Evolutionary conservation across 2,797 vertebrate genomes (phyloP).

Genomic region (Sarcophilus harrisii): DNA sequence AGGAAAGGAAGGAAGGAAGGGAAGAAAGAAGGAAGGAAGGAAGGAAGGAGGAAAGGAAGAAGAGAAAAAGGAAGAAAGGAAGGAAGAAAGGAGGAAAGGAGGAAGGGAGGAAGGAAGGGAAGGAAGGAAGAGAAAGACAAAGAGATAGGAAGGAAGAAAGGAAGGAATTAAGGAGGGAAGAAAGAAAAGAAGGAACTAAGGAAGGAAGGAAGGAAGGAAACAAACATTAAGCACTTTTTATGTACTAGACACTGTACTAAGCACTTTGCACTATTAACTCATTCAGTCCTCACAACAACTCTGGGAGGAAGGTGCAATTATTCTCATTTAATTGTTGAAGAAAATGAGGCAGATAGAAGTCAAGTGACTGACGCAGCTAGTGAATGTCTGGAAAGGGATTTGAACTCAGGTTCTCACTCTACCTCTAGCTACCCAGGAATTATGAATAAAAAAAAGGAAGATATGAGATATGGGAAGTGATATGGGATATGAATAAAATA

Average conservation of each 20-base stretch:
- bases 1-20: background rate
- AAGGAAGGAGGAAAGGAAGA: background rate
- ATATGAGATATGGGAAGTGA: background rate
- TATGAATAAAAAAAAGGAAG: background rate
- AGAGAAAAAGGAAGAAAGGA: fast-evolving
- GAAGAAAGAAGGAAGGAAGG: too few species aligned
- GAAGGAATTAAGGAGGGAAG: background rate
- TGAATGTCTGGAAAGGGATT: background rate
- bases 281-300: too few species aligned
- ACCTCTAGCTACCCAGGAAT: background rate
- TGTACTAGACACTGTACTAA: too few species aligned
- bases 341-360: background rate
- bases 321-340: background rate
- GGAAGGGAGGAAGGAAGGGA: too few species aligned
- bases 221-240: background rate
- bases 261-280: too few species aligned
- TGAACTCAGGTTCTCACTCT: background rate
- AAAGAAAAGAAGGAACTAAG: too few species aligned
- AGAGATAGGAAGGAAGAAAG: background rate
- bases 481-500: background rate
- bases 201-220: background rate
- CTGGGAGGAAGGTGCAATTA: too few species aligned
- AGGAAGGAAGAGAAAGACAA: too few species aligned
- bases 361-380: background rate
- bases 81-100: background rate